Evolutionary conservation across 2,113 vertebrate species (phyloP), one percentile per base, ranked within the genome.

Genomic region (Scophthalmus maximus): DNA sequence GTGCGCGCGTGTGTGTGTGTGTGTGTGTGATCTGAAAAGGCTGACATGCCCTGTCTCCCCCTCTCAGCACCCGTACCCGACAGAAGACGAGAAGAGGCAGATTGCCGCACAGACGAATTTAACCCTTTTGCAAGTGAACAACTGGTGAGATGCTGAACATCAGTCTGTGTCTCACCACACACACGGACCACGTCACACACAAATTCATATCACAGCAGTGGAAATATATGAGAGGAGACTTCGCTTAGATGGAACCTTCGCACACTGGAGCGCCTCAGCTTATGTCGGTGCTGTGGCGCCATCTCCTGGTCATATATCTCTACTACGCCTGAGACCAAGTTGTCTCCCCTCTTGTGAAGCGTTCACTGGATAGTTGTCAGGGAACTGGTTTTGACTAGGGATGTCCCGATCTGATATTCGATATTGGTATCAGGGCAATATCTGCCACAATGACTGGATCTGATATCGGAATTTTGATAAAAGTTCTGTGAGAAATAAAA

Each of bases 111-210:
- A 99, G 89, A 99, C 98, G 42, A 99, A 95, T 91, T 95, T 99
- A 65, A 99, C 98, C 57, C 96, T 99, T 73, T 87, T 99, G 87
- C 98, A 99, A 93, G 98, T 99, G 83, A 99, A 99, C 94, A 99
- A 99, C 94, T 99, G 98, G 98, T 99, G 91, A 96, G 96, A 34
- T 50, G 34, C 15, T 76, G 25, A 51, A 10, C 1, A 12, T 42
- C 17, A 51, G 27, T 36, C n/a, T n/a, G n/a, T n/a, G n/a, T n/a
- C 6, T 56, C 42, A n/a, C 4, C 15, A 23, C n/a, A 23, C 20
- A 40, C 29, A 6, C 9, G 9, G 9, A 42, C 40, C 15, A 29
- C 11, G 52, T 55, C 27, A 18, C 2, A 58, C 27, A 18, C 2
- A 0, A 3, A 30, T 38, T 70, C 6, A 15, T 56, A 9, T 60